Conservation (phyloP, 2,888 invertebrate genomes). For the Metopia argyrocephala region DNA sequence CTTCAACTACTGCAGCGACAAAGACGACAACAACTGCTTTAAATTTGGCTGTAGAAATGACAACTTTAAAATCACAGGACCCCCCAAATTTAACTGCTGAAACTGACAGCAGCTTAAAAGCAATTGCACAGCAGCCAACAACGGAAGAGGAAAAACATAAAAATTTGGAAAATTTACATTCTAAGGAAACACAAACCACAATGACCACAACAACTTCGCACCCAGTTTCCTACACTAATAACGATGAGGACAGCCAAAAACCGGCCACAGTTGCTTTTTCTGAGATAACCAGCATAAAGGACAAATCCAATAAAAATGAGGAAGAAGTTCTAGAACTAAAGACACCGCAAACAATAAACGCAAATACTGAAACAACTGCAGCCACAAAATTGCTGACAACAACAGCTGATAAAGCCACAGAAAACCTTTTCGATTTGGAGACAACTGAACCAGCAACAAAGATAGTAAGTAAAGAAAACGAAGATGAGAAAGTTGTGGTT, state of each 20-base stretch:
- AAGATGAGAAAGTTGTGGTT: constrained; percentile 15
- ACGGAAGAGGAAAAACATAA: constrained; percentile 45
- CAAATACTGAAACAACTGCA: constrained; percentile 41
- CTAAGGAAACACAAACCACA: constrained; percentile 46
- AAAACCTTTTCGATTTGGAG: constrained; percentile 47
- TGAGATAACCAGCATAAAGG: background rate
- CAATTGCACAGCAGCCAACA: constrained; percentile 54
- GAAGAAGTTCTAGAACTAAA: constrained; percentile 9
- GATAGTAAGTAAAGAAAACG: constrained; percentile 12
- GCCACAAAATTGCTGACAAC: constrained; percentile 41
- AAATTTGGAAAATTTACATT: constrained; percentile 48
- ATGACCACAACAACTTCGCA: constrained; percentile 39
- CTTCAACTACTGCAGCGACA: constrained; percentile 32
- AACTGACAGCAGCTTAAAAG: constrained; percentile 43
- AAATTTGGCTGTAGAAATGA: constrained; percentile 17
- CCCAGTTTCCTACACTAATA: background rate
- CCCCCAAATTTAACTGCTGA: constrained; percentile 26
- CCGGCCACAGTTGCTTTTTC: background rate
- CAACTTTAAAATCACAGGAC: constrained; percentile 31
- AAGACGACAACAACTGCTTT: constrained; percentile 26
- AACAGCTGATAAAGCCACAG: constrained; percentile 40
- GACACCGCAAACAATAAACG: constrained; percentile 24
- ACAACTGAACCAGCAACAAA: constrained; percentile 25
- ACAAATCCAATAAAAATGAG: background rate
- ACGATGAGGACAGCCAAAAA: background rate